Percentiles rank a stretch among this genome's conserved stretches.
Conservation (phyloP, 2,113 vertebrate species). For the Pleuronectes platessa region DNA sequence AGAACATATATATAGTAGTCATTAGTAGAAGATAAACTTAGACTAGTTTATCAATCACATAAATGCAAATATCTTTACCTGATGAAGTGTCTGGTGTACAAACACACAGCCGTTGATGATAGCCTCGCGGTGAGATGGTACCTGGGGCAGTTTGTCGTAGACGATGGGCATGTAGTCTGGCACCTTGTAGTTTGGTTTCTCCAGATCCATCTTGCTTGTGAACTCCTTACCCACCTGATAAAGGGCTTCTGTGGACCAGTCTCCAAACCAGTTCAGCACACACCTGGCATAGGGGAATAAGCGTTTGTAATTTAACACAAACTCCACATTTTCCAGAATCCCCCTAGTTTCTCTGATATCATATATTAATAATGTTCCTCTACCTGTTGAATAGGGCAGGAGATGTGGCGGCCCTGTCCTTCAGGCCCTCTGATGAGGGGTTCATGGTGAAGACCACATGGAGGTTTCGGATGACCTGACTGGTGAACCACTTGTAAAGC, state of each 20-base stretch:
- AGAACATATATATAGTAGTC: not conserved
- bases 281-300: slow-evolving; percentile 82
- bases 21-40: not conserved
- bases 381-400: slow-evolving; percentile 99
- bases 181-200: slow-evolving; percentile 97
- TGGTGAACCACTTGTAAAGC: slow-evolving; percentile 98
- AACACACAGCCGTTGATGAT: slow-evolving; percentile 98
- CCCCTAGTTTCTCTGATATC: too few relatives aligned
- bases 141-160: slow-evolving; percentile 95
- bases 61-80: slow-evolving; percentile 81
- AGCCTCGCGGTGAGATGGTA: slow-evolving; percentile 92
- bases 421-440: slow-evolving; percentile 97
- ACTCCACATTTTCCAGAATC: not conserved
- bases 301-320: not conserved
- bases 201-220: slow-evolving; percentile 99
- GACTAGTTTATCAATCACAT: not conserved
- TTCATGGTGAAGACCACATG: slow-evolving; percentile 99
- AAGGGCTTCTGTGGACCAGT: slow-evolving; percentile 98
- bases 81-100: slow-evolving; percentile 97
- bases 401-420: slow-evolving; percentile 97
- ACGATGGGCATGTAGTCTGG: slow-evolving; percentile 98
- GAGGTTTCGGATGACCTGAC: slow-evolving; percentile 98
- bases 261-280: slow-evolving; percentile 99
- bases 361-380: not conserved
- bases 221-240: slow-evolving; percentile 99